phyloP scores from a whole-genome alignment of 2,888 invertebrate genomes.

The Andrena trimmerana region DNA sequence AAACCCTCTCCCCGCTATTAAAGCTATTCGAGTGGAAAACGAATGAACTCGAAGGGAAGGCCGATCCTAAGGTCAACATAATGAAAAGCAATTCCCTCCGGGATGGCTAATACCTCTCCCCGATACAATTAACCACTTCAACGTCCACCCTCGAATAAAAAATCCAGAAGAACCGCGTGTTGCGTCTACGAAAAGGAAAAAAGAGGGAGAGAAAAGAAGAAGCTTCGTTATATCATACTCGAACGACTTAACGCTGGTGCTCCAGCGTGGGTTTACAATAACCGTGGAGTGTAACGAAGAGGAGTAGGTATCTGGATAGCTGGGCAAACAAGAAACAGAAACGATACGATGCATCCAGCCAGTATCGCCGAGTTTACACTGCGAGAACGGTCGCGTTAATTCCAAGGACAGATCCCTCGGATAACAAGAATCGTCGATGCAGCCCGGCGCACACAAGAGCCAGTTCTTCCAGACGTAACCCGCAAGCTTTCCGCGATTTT shows the following conservation, averaged over 20 bases:
- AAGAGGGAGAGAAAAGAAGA: neutral
- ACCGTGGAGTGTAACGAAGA: slow-evolving; percentile 16
- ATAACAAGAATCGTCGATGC: slow-evolving; percentile 57
- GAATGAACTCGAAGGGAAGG: slow-evolving; percentile 21
- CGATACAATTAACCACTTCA: neutral
- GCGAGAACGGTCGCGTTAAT: slow-evolving; percentile 55
- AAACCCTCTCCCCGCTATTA: slow-evolving; percentile 28
- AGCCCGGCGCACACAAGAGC: slow-evolving; percentile 31
- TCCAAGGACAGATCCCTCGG: slow-evolving; percentile 57
- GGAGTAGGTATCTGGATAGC: neutral
- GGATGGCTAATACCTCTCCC: neutral
- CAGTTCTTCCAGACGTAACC: slow-evolving; percentile 48
- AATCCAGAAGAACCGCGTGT: too few relatives aligned
- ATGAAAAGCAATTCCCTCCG: neutral
- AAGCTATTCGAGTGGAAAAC: slow-evolving; percentile 14
- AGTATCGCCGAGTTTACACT: slow-evolving; percentile 44
- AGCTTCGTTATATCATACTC: neutral
- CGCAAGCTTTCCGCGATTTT: slow-evolving; percentile 55
- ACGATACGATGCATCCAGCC: slow-evolving; percentile 39
- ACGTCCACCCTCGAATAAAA: neutral
- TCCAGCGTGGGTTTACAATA: slow-evolving; percentile 6
- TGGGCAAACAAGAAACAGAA: slow-evolving; percentile 40
- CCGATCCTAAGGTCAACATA: slow-evolving; percentile 10
- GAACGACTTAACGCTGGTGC: neutral
- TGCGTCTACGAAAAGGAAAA: too few relatives aligned